These are phyloP conservation scores for Tenthredo notha DNA, from an alignment of 2,888 invertebrate genomes.

Conservation along the genomic window DNA sequence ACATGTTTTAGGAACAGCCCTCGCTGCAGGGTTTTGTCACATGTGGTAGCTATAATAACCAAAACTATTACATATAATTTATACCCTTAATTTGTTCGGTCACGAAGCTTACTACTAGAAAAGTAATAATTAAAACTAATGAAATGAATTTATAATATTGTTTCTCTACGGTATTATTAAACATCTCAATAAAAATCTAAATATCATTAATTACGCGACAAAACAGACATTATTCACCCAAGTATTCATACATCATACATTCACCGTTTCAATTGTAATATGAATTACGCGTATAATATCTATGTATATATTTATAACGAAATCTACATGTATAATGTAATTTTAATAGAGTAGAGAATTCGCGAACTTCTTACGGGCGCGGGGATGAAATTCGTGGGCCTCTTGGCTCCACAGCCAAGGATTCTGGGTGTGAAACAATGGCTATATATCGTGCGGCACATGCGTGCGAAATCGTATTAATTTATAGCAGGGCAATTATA, in stretches of 20 bases:
- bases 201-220: not conserved
- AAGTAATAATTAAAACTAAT: conserved; percentile 16
- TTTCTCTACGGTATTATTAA: not conserved
- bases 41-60: conserved; percentile 63
- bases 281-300: not conserved
- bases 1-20: conserved; percentile 37
- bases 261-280: not conserved
- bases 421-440: conserved; percentile 66
- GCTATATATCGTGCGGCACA: conserved; percentile 71
- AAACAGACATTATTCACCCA: not conserved
- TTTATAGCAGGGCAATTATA: conserved; percentile 75
- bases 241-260: not conserved
- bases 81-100: conserved; percentile 62
- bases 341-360: not conserved
- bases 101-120: not conserved
- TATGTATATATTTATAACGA: not conserved
- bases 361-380: not conserved
- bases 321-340: not conserved
- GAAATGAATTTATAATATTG: not conserved
- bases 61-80: conserved; percentile 73
- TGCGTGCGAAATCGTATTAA: conserved; percentile 74
- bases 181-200: not conserved
- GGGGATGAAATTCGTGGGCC: not conserved
- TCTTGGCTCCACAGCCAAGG: conserved; percentile 20
- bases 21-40: conserved; percentile 56